Base-by-base conservation (phyloP, 2,113 vertebrate species). In the Datnioides undecimradiatus region DNA sequence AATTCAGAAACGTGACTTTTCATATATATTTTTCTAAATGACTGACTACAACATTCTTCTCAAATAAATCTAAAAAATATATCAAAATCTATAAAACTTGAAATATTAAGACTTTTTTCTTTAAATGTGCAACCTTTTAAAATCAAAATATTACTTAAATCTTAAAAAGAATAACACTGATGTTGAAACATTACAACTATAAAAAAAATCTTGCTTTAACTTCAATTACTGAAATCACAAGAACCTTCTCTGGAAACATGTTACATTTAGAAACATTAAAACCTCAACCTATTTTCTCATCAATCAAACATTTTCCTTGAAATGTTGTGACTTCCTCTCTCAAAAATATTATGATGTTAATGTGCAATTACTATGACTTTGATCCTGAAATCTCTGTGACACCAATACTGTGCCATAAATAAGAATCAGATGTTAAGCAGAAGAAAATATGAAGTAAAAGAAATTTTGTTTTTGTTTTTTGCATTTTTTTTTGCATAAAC, bases 381-480 rank as follows among this genome's bases (percentile, higher is more conserved):
- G 6, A 31, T 4, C 25, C 21, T 45, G 9, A 45, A 46, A 45
- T 13, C 16, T 43, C 3, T 40, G 13, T 45, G 67, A n/a, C 16
- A 40, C 27, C 1, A 36, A 64, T 38, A 48, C 36, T 75, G 31
- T 5, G 17, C 13, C 11, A 6, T 54, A 21, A 70, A 63, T 29
- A 29, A 13, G 3, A 59, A 23, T 83, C 64, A 73, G 2, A 49
- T 3, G 16, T 34, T 36, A 19, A 71, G 34, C 27, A 52, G 43
- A n/a, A 36, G 36, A 63, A 48, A 66, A 48, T 9, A 48, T 34
- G 57, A 31, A 41, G 60, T 65, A 17, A 63, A 68, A 31, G n/a
- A n/a, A n/a, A n/a, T n/a, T n/a, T n/a, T n/a, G n/a, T n/a, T n/a
- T n/a, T n/a, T n/a, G n/a, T n/a, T n/a, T n/a, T n/a, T n/a, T n/a